phyloP scores from a whole-genome alignment of 2,888 invertebrate genomes.

The Carcina quercana region DNA sequence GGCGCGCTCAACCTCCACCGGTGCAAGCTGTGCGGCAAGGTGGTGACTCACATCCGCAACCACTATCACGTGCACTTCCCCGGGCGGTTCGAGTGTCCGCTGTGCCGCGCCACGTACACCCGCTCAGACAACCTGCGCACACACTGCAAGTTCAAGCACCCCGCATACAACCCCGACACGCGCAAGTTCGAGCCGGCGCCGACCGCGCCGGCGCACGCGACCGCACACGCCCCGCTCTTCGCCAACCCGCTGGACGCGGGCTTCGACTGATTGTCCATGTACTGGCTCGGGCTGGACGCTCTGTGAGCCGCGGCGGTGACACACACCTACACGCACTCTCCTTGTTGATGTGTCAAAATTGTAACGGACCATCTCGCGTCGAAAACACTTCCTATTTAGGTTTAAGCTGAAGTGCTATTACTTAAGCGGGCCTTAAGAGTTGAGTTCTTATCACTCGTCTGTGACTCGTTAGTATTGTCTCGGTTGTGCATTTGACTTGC shows the following conservation, averaged over 20 bases:
- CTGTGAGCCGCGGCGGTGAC: slow-evolving; percentile 46
- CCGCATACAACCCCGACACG: slow-evolving; percentile 89
- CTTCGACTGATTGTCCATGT: slow-evolving; percentile 67
- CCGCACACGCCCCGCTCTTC: slow-evolving; percentile 59
- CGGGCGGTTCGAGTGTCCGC: slow-evolving; percentile 92
- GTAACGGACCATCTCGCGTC: slow-evolving; percentile 48
- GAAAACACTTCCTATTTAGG: slow-evolving; percentile 61
- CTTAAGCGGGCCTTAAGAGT: slow-evolving; percentile 61
- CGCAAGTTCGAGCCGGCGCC: slow-evolving; percentile 87
- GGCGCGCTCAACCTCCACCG: slow-evolving; percentile 95
- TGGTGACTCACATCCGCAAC: slow-evolving; percentile 95
- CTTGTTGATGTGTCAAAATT: slow-evolving; percentile 42
- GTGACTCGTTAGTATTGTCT: slow-evolving; percentile 66
- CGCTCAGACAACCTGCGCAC: slow-evolving; percentile 94
- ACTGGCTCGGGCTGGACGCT: slow-evolving; percentile 63
- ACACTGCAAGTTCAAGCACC: slow-evolving; percentile 95
- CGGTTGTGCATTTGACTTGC: slow-evolving; percentile 73
- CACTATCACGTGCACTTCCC: slow-evolving; percentile 96
- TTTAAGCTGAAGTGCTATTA: slow-evolving; percentile 71
- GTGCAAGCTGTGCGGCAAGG: slow-evolving; percentile 95
- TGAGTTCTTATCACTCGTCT: slow-evolving; percentile 32
- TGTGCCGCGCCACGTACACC: slow-evolving; percentile 93
- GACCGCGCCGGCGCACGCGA: slow-evolving; percentile 60
- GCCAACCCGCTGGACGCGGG: slow-evolving; percentile 74
- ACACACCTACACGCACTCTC: slow-evolving; percentile 28